Percentiles rank a stretch among this genome's conserved stretches.
Conservation (phyloP, 2,888 invertebrate species). For the Nomada fabriciana region DNA sequence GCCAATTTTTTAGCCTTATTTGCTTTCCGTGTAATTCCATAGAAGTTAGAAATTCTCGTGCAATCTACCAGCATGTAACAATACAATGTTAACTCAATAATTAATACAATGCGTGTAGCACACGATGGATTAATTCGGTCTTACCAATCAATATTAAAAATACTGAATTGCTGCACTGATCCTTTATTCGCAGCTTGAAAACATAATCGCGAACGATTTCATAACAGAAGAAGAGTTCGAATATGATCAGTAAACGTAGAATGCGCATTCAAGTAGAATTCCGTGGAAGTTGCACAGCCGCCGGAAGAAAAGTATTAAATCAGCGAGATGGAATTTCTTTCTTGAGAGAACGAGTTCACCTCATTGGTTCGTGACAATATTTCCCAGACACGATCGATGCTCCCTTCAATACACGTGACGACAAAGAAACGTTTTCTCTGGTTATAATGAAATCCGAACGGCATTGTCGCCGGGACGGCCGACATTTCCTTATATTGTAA, state of each 20-base stretch:
- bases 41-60: background rate
- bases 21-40: too few relatives aligned
- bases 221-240: too few relatives aligned
- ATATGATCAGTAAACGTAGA: too few relatives aligned
- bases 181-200: too few relatives aligned
- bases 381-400: constrained; percentile 17
- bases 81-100: background rate
- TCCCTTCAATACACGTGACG: constrained; percentile 14
- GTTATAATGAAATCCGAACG: constrained; percentile 22
- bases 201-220: too few relatives aligned
- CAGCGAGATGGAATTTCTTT: constrained; percentile 6
- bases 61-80: too few relatives aligned
- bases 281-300: too few relatives aligned
- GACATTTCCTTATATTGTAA: constrained; percentile 53
- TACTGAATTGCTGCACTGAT: too few relatives aligned
- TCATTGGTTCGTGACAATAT: constrained; percentile 8
- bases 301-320: background rate
- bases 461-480: constrained; percentile 32
- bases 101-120: background rate
- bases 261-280: too few relatives aligned
- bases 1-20: too few relatives aligned
- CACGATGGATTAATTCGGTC: background rate
- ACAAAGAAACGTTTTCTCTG: constrained; percentile 30
- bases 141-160: too few relatives aligned
- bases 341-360: background rate